These are phyloP conservation scores for Poeciliopsis turneri DNA, from an alignment of 2,797 vertebrate genomes.

Conservation along the genomic window DNA sequence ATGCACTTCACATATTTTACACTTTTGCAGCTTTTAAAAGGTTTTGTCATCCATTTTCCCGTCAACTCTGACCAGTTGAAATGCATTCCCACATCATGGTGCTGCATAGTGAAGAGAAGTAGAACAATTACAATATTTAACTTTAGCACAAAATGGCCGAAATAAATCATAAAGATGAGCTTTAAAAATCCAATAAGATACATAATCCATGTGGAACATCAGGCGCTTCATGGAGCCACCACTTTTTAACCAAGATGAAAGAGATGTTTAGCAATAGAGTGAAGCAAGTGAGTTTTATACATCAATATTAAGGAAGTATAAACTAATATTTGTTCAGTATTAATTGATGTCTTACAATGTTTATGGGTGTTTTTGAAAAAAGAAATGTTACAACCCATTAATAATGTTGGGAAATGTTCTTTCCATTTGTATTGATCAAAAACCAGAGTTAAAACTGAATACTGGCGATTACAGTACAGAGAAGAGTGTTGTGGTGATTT, in stretches of 20 bases:
- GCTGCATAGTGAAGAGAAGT: background rate
- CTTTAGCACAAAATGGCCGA: background rate
- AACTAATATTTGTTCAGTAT: background rate
- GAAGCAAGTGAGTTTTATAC: background rate
- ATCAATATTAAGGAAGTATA: background rate
- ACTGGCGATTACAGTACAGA: too few species aligned
- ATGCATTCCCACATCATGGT: background rate
- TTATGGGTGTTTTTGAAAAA: background rate
- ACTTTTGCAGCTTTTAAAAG: background rate
- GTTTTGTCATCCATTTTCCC: background rate
- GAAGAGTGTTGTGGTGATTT: too few species aligned
- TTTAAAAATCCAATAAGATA: background rate
- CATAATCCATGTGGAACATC: background rate
- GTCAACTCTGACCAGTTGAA: background rate
- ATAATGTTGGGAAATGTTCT: background rate
- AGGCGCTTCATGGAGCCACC: background rate
- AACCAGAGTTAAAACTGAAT: too few species aligned
- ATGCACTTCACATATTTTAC: too few species aligned
- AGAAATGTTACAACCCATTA: background rate
- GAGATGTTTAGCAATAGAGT: background rate
- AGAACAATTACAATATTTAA: background rate
- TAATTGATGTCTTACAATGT: background rate
- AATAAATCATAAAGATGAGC: background rate
- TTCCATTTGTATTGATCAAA: background rate
- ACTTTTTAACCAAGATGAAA: background rate